Conservation (phyloP, 2,888 invertebrate genomes). For the Deroplatys truncata region DNA sequence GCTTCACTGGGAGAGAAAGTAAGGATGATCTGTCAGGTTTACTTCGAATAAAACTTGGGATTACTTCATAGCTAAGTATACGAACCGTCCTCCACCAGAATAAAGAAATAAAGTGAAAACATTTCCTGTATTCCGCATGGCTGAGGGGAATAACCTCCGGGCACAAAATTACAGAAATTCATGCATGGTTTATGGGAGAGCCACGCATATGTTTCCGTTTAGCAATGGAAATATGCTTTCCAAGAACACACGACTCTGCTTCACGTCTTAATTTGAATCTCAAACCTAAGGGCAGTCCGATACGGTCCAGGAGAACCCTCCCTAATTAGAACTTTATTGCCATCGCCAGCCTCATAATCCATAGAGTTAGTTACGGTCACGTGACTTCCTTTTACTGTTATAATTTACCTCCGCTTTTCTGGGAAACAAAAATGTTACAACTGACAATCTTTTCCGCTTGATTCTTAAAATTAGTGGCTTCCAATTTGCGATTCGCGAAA, state of each 20-base stretch:
- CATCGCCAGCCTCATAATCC: neutral
- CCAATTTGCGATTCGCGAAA: neutral
- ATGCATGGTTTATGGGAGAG: neutral
- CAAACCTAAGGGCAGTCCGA: neutral
- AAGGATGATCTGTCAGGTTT: no score
- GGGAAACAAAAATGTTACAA: neutral
- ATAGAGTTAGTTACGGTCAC: neutral
- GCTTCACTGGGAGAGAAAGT: no score
- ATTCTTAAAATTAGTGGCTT: neutral
- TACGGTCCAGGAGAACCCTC: neutral
- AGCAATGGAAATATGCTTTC: neutral
- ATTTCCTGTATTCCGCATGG: neutral
- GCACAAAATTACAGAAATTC: neutral
- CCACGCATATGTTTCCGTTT: neutral
- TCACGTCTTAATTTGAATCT: neutral
- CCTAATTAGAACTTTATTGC: neutral
- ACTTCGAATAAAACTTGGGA: no score
- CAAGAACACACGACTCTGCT: neutral
- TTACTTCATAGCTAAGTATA: no score
- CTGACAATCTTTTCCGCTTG: conserved; percentile 5
- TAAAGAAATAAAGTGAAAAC: no score
- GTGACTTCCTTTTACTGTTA: neutral
- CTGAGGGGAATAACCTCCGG: neutral
- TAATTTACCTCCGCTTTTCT: neutral
- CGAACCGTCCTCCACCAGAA: no score